Evolutionary conservation across 1,140 invertebrate genomes (phyloP).

Genomic region (Drosophila serrata): DNA sequence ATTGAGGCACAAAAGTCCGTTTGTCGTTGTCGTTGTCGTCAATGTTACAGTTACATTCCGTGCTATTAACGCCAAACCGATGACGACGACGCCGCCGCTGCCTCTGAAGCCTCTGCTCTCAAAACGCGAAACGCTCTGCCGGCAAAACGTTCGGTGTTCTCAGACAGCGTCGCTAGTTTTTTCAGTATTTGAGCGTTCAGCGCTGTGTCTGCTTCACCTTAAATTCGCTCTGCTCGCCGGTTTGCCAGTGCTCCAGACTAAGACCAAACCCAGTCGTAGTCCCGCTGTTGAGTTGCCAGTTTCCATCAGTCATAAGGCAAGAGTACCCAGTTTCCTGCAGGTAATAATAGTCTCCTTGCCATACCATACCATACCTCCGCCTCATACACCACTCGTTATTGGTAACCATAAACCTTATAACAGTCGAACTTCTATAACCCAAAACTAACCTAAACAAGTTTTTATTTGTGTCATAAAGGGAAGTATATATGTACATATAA

Average conservation of each 20-base stretch:
- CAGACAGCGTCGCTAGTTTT: slow-evolving; percentile 40
- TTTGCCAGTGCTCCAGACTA: slow-evolving; percentile 2
- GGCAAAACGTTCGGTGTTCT: slow-evolving; percentile 34
- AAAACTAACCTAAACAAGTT: slow-evolving; percentile 7
- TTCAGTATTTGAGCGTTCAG: slow-evolving; percentile 68
- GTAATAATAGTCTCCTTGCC: slow-evolving; percentile 4
- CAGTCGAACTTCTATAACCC: background rate
- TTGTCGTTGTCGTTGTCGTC: background rate
- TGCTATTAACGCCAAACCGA: slow-evolving; percentile 28
- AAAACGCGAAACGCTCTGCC: slow-evolving; percentile 20
- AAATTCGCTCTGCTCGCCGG: slow-evolving; percentile 24
- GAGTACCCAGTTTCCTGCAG: slow-evolving; percentile 16
- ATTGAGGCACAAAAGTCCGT: slow-evolving; percentile 29
- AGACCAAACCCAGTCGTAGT: background rate
- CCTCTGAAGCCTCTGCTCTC: slow-evolving; percentile 7
- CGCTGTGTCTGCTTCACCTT: slow-evolving; percentile 57
- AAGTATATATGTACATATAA: too few relatives aligned
- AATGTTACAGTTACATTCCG: slow-evolving; percentile 56
- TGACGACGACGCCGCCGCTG: slow-evolving; percentile 16
- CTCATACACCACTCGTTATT: background rate
- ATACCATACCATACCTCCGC: background rate
- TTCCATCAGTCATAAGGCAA: background rate
- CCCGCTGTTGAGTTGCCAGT: background rate
- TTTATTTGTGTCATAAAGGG: slow-evolving; percentile 11
- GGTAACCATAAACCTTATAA: slow-evolving; percentile 13